Percentiles rank a stretch among this genome's conserved stretches.
phyloP scores from a whole-genome alignment of 2,113 vertebrate genomes.

The Halcyon senegalensis region DNA sequence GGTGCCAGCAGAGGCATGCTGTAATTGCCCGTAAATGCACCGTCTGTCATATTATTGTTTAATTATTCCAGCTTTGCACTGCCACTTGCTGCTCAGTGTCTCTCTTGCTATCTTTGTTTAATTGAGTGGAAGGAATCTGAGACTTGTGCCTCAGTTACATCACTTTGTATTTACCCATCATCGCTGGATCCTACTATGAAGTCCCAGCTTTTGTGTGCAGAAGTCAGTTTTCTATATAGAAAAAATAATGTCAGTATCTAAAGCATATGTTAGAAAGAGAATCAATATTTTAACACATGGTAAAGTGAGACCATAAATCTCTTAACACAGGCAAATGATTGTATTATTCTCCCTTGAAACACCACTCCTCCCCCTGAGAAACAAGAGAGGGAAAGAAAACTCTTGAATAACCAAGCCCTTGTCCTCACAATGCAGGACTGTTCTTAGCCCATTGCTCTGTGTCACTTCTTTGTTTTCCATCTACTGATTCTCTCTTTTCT shows the following conservation, averaged over 20 bases:
- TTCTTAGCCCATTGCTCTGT: neutral
- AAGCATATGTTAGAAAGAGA: constrained; percentile 38
- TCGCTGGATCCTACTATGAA: neutral
- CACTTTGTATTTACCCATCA: constrained; percentile 35
- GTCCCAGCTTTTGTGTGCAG: constrained; percentile 18
- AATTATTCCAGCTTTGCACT: constrained; percentile 41
- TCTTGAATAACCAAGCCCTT: constrained; percentile 41
- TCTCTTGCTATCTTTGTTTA: constrained; percentile 63
- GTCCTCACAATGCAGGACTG: constrained; percentile 38
- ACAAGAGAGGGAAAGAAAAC: constrained; percentile 56
- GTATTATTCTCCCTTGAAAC: constrained; percentile 44
- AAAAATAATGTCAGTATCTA: constrained; percentile 1
- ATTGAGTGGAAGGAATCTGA: constrained; percentile 54
- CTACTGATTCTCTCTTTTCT: neutral
- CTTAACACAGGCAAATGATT: constrained; percentile 44
- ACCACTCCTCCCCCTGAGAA: neutral
- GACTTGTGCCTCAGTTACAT: constrained; percentile 12
- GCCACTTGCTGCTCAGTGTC: neutral
- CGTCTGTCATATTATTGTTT: constrained; percentile 59
- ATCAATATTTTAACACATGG: constrained; percentile 58
- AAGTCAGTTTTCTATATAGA: neutral
- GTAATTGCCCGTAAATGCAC: constrained; percentile 67
- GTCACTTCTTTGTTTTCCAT: neutral
- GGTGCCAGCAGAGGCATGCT: constrained; percentile 65
- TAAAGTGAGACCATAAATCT: constrained; percentile 43